phyloP scores from a whole-genome alignment of 2,113 vertebrate genomes.

The Collichthys lucidus region DNA sequence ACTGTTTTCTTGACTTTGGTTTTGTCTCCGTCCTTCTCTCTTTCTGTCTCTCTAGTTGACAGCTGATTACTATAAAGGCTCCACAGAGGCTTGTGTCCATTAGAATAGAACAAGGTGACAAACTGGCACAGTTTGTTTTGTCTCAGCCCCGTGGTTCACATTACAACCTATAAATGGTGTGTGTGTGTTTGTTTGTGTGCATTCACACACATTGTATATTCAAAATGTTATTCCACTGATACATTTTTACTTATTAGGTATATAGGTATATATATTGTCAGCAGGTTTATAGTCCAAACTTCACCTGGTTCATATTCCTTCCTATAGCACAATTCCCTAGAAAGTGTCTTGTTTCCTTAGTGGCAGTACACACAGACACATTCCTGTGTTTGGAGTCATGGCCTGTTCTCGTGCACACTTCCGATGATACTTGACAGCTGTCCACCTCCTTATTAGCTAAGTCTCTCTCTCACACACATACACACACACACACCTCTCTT shows the following conservation, averaged over 20 bases:
- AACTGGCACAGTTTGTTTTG: slow-evolving; percentile 51
- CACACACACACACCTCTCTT: slow-evolving; percentile 6
- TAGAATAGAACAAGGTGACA: slow-evolving; percentile 74
- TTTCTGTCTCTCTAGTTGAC: slow-evolving; percentile 25
- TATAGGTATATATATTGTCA: no score
- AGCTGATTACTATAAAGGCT: slow-evolving; percentile 55
- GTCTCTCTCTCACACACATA: not conserved
- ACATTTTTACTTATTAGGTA: no score
- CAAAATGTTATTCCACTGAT: no score
- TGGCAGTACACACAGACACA: slow-evolving; percentile 36
- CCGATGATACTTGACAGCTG: slow-evolving; percentile 69
- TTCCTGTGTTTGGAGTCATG: slow-evolving; percentile 50
- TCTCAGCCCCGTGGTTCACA: slow-evolving; percentile 31
- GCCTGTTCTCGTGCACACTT: slow-evolving; percentile 38
- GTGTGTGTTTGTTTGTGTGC: slow-evolving; percentile 4
- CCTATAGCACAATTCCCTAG: slow-evolving; percentile 16
- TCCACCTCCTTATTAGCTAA: slow-evolving; percentile 61
- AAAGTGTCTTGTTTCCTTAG: slow-evolving; percentile 44
- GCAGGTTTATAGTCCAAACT: not conserved
- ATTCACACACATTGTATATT: not conserved
- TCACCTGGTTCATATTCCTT: slow-evolving; percentile 36
- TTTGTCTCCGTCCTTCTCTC: not conserved
- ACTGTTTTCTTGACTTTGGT: not conserved
- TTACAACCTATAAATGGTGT: slow-evolving; percentile 25
- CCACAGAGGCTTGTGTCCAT: slow-evolving; percentile 54